A percentile compares a stretch with the other conserved stretches of the same genome.
phyloP scores from a whole-genome alignment of 2,797 vertebrate species.

The Pipistrellus kuhlii region DNA sequence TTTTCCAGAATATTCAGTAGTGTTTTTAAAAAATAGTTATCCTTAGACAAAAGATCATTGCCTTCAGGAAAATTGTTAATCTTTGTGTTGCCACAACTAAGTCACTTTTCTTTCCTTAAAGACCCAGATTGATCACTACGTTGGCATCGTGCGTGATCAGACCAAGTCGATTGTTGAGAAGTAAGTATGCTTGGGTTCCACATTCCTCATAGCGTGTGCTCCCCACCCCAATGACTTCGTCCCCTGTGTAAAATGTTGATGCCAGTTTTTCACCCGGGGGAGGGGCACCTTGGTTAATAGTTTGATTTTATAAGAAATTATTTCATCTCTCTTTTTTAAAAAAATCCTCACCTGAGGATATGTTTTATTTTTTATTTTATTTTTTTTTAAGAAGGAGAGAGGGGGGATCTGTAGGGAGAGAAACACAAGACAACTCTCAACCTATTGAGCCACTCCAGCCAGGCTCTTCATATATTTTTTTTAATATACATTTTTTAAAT shows the following conservation, averaged over 20 bases:
- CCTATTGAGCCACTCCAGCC: neutral
- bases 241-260: neutral
- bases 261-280: neutral
- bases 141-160: constrained; percentile 91
- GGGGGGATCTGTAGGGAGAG: neutral
- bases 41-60: neutral
- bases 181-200: constrained; percentile 86
- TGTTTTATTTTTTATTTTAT: neutral
- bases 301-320: constrained; percentile 21
- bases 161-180: constrained; percentile 91
- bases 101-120: constrained; percentile 76
- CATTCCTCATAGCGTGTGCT: accelerated
- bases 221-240: neutral
- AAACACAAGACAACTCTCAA: neutral
- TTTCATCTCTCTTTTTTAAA: neutral
- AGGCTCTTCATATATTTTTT: neutral
- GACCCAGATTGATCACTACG: constrained; percentile 95
- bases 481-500: too few relatives aligned
- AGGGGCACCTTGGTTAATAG: neutral
- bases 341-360: neutral
- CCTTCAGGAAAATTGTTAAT: neutral
- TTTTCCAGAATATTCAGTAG: neutral
- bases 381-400: neutral
- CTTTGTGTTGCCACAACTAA: constrained; percentile 21
- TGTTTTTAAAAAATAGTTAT: neutral